Evolutionary conservation across 2,797 vertebrate genomes (phyloP), one percentile per base, ranked within the genome.

Genomic region (Triplophysa yarkandensis): DNA sequence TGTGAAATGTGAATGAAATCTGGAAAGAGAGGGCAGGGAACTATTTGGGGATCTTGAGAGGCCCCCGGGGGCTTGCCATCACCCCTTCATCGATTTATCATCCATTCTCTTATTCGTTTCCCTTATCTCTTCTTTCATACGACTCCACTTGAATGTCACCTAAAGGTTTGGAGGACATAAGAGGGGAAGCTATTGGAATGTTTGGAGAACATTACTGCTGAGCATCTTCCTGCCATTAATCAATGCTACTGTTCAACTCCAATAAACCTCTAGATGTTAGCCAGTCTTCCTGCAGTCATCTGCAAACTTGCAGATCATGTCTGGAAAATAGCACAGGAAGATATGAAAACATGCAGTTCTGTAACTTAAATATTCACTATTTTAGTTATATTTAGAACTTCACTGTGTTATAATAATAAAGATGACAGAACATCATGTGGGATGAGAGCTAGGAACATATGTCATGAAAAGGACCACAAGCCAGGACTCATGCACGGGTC

Each of bases 81-180:
- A 17, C 54, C 30, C 68, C n/a, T n/a, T 14, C 58, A 71, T 48
- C 36, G 60, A 73, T 73, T 54, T 64, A 30, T 73, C 48, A 73
- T 74, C 48, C 27, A 43, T 41, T 41, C 21, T 62, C 23, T 21
- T 17, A 65, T 55, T 64, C 1, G 6, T 65, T 64, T 8, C n/a
- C 25, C 44, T 74, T 43, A 63, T 54, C 36, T 64, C 8, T 44
- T 54, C 14, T 55, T 44, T 65, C 19, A 7, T 44, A 10, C 44
- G 54, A 2, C 61, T 14, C 43, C 27, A 34, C 34, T 74, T 74
- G 34, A 74, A 44, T 66, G 62, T 57, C 71, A 74, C 25, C 25
- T 46, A 44, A 66, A 46, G 9, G 0, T 66, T 43, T 44, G 36
- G 27, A 74, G 71, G 62, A 74, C 61, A 23, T 32, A 19, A 30